Evolutionary conservation across 2,797 vertebrate species (phyloP).

Genomic region (Telmatherina bonti): DNA sequence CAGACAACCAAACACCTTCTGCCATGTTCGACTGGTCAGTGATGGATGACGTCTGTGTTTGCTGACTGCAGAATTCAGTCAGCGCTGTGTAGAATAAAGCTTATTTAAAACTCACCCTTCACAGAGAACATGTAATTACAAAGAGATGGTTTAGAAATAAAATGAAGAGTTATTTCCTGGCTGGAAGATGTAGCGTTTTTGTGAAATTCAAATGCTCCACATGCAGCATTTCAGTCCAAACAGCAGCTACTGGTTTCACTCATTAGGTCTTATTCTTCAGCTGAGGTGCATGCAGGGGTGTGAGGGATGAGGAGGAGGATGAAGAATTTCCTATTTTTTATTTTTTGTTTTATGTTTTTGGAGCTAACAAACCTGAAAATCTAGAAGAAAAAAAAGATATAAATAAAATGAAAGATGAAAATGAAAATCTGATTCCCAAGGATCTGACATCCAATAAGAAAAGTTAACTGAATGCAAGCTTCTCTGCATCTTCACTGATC

Average conservation of each 20-base stretch:
- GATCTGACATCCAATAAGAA: neutral
- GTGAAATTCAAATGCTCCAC: neutral
- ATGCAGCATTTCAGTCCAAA: constrained; percentile 3
- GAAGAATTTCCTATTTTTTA: neutral
- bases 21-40: constrained; percentile 8
- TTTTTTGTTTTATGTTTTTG: neutral
- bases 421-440: neutral
- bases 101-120: constrained; percentile 49
- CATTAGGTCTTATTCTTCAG: constrained; percentile 4
- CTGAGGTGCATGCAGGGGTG: neutral
- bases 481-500: neutral
- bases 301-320: neutral
- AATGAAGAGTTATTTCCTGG: constrained; percentile 44
- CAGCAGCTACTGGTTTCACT: constrained; percentile 18
- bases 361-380: neutral
- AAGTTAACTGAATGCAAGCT: neutral
- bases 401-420: neutral
- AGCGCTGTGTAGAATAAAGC: constrained; percentile 58
- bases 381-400: neutral
- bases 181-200: constrained; percentile 17
- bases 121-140: constrained; percentile 60
- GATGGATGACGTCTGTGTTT: constrained; percentile 20
- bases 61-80: constrained; percentile 54
- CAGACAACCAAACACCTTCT: constrained; percentile 18
- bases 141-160: constrained; percentile 80